Conservation (phyloP, 2,113 vertebrate species). For the Asarcornis scutulata region DNA sequence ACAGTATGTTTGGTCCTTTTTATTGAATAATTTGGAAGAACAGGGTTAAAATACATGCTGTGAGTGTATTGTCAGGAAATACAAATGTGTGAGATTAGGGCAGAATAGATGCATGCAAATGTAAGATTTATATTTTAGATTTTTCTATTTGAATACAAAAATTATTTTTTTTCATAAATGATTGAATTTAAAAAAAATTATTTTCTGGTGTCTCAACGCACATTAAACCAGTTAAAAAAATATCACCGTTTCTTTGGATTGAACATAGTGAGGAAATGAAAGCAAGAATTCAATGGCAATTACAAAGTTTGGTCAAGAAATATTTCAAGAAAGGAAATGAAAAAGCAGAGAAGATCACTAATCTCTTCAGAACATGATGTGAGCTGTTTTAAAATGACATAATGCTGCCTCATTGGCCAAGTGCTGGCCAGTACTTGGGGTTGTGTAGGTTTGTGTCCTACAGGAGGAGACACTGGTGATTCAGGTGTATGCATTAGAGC, state of each 20-base stretch:
- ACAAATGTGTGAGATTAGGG: neutral
- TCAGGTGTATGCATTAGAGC: neutral
- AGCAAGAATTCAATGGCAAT: neutral
- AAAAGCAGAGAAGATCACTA: neutral
- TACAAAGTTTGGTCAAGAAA: neutral
- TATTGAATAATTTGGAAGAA: neutral
- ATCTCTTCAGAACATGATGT: neutral
- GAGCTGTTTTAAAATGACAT: neutral
- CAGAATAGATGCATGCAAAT: neutral
- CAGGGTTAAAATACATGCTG: neutral
- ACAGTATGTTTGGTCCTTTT: neutral
- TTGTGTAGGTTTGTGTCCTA: neutral
- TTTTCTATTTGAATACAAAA: neutral
- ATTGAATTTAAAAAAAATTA: fast-evolving
- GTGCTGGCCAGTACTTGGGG: neutral
- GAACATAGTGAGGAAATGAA: neutral
- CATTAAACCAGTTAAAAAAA: neutral
- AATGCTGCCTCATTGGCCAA: neutral
- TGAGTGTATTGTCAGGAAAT: neutral
- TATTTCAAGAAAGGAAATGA: neutral
- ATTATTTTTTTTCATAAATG: neutral
- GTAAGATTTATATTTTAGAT: neutral
- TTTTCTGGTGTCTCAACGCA: neutral
- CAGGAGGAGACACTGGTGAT: neutral
- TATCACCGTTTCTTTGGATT: neutral